These are phyloP conservation scores for Speoplatyrhinus poulsoni DNA, from an alignment of 2,113 vertebrate genomes.

Conservation along the genomic window DNA sequence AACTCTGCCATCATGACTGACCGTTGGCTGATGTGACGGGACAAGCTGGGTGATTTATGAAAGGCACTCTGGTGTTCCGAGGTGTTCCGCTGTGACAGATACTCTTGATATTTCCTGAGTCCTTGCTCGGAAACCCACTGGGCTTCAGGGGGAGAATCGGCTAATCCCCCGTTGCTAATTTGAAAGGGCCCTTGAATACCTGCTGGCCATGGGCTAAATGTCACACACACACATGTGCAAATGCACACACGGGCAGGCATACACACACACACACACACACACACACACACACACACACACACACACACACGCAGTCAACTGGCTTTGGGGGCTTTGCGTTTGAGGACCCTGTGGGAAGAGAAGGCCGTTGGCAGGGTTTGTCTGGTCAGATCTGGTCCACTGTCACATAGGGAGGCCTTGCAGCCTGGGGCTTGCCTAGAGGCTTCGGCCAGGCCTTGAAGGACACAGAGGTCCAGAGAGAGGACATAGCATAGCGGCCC, in stretches of 20 bases:
- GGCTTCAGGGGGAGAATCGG: slow-evolving; percentile 34
- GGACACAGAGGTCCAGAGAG: slow-evolving; percentile 46
- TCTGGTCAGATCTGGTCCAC: slow-evolving; percentile 60
- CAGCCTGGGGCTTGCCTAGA: slow-evolving; percentile 60
- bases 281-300: slow-evolving; percentile 27
- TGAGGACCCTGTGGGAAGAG: slow-evolving; percentile 10
- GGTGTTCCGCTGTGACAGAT: slow-evolving; percentile 56
- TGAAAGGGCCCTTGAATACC: slow-evolving; percentile 32
- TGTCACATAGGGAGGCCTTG: slow-evolving; percentile 63
- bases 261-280: not conserved
- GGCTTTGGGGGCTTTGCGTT: not conserved
- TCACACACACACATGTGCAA: not conserved
- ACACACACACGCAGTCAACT: not conserved
- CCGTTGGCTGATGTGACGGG: slow-evolving; percentile 29
- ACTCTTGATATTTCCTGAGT: slow-evolving; percentile 63
- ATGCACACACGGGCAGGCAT: not conserved
- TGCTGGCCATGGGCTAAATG: slow-evolving; percentile 49
- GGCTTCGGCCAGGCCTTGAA: slow-evolving; percentile 63
- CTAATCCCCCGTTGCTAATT: slow-evolving; percentile 33
- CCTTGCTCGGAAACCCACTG: slow-evolving; percentile 54
- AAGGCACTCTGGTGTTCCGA: slow-evolving; percentile 45
- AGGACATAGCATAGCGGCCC: slow-evolving; percentile 24
- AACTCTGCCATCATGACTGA: slow-evolving; percentile 39
- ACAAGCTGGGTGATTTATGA: slow-evolving; percentile 66
- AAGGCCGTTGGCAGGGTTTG: not conserved